Percentiles rank a stretch among this genome's conserved stretches.
These are phyloP conservation scores for Dinocampus coccinellae DNA, from an alignment of 2,888 invertebrate genomes.

Conservation along the genomic window DNA sequence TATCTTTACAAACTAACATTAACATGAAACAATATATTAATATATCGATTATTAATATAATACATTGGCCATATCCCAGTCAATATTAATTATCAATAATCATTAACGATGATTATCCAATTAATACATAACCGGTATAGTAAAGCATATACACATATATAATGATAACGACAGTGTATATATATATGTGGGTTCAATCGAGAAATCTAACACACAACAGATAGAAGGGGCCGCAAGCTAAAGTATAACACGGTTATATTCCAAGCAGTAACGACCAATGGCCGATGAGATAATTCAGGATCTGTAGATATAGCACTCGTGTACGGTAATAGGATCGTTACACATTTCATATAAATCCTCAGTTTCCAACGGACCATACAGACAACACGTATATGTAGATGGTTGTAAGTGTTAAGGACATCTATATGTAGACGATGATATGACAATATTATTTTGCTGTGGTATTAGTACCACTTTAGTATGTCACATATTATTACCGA, in stretches of 20 bases:
- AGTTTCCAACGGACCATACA: slow-evolving; percentile 26
- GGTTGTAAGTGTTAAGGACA: too few species aligned
- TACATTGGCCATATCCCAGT: not conserved
- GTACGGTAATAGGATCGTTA: slow-evolving; percentile 58
- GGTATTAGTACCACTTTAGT: too few species aligned
- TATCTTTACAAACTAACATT: too few species aligned
- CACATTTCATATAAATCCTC: slow-evolving; percentile 58
- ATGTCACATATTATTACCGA: too few species aligned
- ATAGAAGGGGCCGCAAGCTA: not conserved
- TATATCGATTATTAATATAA: not conserved
- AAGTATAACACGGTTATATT: not conserved
- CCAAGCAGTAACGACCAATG: not conserved
- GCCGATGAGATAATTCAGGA: slow-evolving; percentile 54
- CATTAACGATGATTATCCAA: slow-evolving; percentile 28
- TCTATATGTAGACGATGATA: too few species aligned
- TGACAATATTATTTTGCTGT: too few species aligned
- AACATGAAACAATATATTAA: not conserved
- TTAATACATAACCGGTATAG: slow-evolving; percentile 23
- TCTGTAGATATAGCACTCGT: slow-evolving; percentile 60
- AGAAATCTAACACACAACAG: not conserved
- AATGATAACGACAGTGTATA: slow-evolving; percentile 1
- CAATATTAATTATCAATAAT: slow-evolving; percentile 30
- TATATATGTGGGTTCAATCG: not conserved
- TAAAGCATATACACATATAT: not conserved
- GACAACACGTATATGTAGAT: slow-evolving; percentile 12